These are phyloP conservation scores for Pollenia angustigena DNA, from an alignment of 2,888 invertebrate species.

Conservation along the genomic window DNA sequence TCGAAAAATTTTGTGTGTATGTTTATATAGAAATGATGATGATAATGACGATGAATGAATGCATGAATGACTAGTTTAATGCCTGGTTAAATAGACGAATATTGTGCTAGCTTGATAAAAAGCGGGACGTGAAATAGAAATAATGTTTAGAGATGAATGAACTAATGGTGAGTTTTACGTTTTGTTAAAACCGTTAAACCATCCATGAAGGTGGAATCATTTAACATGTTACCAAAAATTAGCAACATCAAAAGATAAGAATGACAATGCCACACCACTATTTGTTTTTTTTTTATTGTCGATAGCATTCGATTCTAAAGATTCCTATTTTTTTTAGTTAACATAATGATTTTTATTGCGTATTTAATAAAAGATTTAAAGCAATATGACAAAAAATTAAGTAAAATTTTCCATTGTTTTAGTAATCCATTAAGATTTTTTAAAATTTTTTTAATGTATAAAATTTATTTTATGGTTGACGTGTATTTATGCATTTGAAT, in stretches of 20 bases:
- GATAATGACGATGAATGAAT: slow-evolving; percentile 38
- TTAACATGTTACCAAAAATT: slow-evolving; percentile 78
- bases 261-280: slow-evolving; percentile 18
- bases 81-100: slow-evolving; percentile 46
- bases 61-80: slow-evolving; percentile 65
- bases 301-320: not conserved
- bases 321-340: not conserved
- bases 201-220: slow-evolving; percentile 81
- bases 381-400: slow-evolving; percentile 10
- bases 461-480: slow-evolving; percentile 2
- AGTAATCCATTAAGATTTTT: slow-evolving; percentile 43
- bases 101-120: slow-evolving; percentile 2
- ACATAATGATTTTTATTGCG: slow-evolving; percentile 12
- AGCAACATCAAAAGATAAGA: slow-evolving; percentile 31
- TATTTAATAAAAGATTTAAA: slow-evolving; percentile 36
- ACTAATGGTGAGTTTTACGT: slow-evolving; percentile 39
- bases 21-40: slow-evolving; percentile 2
- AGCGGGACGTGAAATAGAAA: slow-evolving; percentile 32
- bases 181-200: slow-evolving; percentile 75
- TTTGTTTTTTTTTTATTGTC: slow-evolving; percentile 2
- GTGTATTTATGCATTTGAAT: slow-evolving; percentile 39
- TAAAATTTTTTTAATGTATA: slow-evolving; percentile 4
- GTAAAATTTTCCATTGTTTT: slow-evolving; percentile 29
- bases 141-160: slow-evolving; percentile 50
- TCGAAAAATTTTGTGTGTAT: slow-evolving; percentile 2